A percentile compares a stretch with the other conserved stretches of the same genome.
phyloP scores from a whole-genome alignment of 2,113 vertebrate species.

The Salminus brasiliensis region DNA sequence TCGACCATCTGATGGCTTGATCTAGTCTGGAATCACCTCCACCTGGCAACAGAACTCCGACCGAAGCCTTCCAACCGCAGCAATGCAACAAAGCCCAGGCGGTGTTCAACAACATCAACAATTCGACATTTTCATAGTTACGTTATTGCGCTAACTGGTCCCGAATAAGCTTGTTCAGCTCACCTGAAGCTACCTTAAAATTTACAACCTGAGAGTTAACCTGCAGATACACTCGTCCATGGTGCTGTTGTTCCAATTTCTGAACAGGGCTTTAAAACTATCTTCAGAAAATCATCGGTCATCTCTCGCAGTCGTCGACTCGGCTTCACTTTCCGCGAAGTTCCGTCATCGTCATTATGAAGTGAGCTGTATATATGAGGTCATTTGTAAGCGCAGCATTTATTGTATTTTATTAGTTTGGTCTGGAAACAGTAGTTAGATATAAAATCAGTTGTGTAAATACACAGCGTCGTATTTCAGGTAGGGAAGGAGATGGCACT shows the following conservation, averaged over 20 bases:
- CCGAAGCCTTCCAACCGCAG: background rate
- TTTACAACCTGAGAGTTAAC: too few species aligned
- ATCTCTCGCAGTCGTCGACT: background rate
- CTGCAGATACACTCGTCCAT: background rate
- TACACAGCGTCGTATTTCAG: conserved; percentile 4
- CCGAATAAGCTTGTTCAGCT: background rate
- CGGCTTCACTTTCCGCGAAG: background rate
- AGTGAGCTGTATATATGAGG: conserved; percentile 31
- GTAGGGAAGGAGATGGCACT: conserved; percentile 1
- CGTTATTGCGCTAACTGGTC: background rate
- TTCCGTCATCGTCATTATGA: background rate
- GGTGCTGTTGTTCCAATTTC: background rate
- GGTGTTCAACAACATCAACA: background rate
- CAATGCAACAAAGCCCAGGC: background rate
- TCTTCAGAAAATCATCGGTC: background rate
- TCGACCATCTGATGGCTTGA: too few species aligned
- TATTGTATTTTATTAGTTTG: too few species aligned
- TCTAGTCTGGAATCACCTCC: too few species aligned
- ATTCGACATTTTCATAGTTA: background rate
- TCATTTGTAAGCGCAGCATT: conserved; percentile 24
- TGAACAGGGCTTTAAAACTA: background rate
- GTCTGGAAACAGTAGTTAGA: conserved; percentile 16
- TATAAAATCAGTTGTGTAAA: background rate
- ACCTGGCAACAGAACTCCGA: too few species aligned
- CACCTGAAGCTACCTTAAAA: background rate